A percentile compares a stretch with the other conserved stretches of the same genome.
Evolutionary conservation across 2,888 invertebrate species (phyloP).

Genomic region (Pseudococcus longispinus): DNA sequence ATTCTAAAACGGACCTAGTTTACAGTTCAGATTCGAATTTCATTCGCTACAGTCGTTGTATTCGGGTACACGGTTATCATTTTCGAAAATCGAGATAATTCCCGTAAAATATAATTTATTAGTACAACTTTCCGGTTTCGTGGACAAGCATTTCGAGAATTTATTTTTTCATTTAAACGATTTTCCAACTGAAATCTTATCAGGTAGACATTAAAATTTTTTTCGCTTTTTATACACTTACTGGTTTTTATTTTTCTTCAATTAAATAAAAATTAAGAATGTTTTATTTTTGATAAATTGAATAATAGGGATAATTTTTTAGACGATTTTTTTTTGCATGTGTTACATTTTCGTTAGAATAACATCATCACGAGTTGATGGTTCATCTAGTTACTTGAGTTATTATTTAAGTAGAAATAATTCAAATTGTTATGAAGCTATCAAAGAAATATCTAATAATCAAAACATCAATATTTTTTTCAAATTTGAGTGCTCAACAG

Average conservation of each 20-base stretch:
- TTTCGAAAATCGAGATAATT: constrained; percentile 38
- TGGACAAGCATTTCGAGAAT: constrained; percentile 13
- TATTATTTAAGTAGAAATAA: not conserved
- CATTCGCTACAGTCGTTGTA: constrained; percentile 14
- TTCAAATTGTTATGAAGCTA: no score
- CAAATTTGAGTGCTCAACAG: no score
- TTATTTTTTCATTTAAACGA: constrained; percentile 28
- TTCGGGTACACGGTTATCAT: constrained; percentile 6
- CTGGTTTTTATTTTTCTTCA: not conserved
- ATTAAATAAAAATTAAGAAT: not conserved
- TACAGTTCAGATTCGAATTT: constrained; percentile 44
- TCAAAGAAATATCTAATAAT: no score
- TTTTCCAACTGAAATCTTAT: constrained; percentile 9
- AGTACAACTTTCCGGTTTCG: constrained; percentile 18
- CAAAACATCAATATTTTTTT: no score
- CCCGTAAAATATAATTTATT: constrained; percentile 31
- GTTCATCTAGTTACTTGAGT: not conserved
- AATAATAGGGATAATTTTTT: not conserved
- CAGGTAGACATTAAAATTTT: constrained; percentile 9
- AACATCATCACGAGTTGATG: not conserved
- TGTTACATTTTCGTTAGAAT: not conserved
- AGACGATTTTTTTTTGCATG: not conserved
- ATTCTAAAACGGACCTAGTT: constrained; percentile 34
- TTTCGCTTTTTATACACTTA: not conserved
- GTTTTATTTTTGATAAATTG: not conserved